phyloP scores from a whole-genome alignment of 2,113 vertebrate species.

The Grantiella picta region DNA sequence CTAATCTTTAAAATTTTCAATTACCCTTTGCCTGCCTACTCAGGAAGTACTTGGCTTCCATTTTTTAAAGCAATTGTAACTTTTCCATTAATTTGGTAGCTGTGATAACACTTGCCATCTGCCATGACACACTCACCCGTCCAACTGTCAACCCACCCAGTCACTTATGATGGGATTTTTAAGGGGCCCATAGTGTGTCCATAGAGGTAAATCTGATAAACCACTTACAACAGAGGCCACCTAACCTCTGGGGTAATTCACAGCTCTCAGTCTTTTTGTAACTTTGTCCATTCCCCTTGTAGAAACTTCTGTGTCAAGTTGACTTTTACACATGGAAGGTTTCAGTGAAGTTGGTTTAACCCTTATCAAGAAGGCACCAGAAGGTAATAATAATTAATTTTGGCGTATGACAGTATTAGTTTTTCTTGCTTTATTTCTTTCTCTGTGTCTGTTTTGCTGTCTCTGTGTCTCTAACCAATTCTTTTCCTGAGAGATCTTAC shows the following conservation, averaged over 20 bases:
- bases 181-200: accelerated
- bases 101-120: not conserved
- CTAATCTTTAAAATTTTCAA: not conserved
- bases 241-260: not conserved
- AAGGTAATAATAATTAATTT: not conserved
- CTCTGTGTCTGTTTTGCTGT: not conserved
- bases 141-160: not conserved
- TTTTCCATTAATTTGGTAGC: not conserved
- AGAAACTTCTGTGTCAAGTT: not conserved
- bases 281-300: not conserved
- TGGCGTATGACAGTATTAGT: not conserved
- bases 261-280: not conserved
- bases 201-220: not conserved
- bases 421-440: not conserved
- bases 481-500: not conserved
- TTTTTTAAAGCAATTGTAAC: not conserved
- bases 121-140: not conserved
- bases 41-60: not conserved
- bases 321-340: not conserved
- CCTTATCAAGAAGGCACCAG: not conserved
- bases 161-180: not conserved
- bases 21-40: not conserved
- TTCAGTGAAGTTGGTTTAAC: conserved; percentile 5
- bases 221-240: not conserved
- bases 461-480: not conserved